These are phyloP conservation scores for Neuroterus valhalla DNA, from an alignment of 1,140 invertebrate species.

Conservation along the genomic window DNA sequence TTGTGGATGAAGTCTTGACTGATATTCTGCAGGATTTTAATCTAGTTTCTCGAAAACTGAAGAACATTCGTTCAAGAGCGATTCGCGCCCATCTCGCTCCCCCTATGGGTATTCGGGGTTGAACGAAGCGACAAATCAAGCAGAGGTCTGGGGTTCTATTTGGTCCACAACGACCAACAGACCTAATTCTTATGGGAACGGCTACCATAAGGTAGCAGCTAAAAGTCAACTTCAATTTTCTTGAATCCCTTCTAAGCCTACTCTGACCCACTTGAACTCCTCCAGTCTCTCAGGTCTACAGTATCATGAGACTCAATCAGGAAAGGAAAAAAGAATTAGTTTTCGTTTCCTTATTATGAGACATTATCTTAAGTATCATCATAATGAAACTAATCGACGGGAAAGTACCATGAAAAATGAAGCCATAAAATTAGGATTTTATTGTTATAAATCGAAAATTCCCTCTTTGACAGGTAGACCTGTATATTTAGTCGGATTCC, in stretches of 20 bases:
- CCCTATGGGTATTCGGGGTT: neutral
- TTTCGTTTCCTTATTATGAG: neutral
- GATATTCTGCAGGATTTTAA: no score
- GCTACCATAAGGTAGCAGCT: constrained; percentile 1
- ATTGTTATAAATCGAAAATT: no score
- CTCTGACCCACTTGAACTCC: constrained; percentile 12
- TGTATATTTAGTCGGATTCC: no score
- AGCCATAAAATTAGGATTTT: no score
- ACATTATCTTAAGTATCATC: neutral
- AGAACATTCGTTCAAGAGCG: neutral
- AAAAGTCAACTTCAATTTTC: constrained; percentile 29
- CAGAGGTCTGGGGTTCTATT: constrained; percentile 17
- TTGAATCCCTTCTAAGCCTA: constrained; percentile 23
- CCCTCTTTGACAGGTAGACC: no score
- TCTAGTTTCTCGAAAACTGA: neutral
- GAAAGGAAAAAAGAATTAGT: neutral
- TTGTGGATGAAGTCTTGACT: no score
- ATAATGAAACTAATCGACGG: neutral
- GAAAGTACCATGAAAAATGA: no score
- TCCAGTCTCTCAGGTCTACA: neutral
- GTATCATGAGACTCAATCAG: neutral
- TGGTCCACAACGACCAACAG: neutral
- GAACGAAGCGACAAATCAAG: constrained; percentile 23
- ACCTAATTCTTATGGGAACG: constrained; percentile 23
- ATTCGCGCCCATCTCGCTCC: neutral